Base-by-base conservation (phyloP, 2,113 vertebrate species). In the Tychaedon coryphoeus region DNA sequence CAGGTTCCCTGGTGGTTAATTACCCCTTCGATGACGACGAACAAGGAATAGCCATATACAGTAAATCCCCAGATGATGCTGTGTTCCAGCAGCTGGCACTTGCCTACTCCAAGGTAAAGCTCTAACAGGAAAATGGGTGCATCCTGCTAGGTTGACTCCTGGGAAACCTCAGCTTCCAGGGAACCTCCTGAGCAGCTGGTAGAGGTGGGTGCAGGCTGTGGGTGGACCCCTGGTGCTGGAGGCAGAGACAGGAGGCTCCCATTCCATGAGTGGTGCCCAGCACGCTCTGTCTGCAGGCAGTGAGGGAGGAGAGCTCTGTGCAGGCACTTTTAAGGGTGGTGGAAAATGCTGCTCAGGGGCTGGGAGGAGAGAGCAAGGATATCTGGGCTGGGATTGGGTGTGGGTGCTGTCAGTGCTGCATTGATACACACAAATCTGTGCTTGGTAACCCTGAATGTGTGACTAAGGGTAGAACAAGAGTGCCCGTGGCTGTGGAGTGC, bases 1-100 rank as follows among this genome's bases (percentile, higher is more conserved):
- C 89, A 99, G 99, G 99, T 84, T 99, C 99, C 86, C 95, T 99
- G 95, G 99, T 99, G 64, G 99, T 99, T 80, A 99, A 99, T 98
- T 99, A 99, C 89, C 99, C 99, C 45, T 99, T 97, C 42, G 99
- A 99, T 90, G 99, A 99, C 10, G 97, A 98, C 94, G 98, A 97
- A 38, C 96, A 98, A 40, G 98, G 98, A 43, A 4, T 96, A 53
- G 97, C 94, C 69, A 76, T 93, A 60, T 99, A 99, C 69, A 99
- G 98, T 96, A 98, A 91, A 96, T 99, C 98, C 25, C 99, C 99
- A 51, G 99, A 99, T 28, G 99, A 99, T 82, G 95, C 96, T 8
- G 96, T 99, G 86, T 99, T 99, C 95, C 98, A 98, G 93, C 98
- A 98, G 94, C 71, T 99, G 95, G 98, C 99, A 6, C 98, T 97